These are phyloP conservation scores for Muscina levida DNA, from an alignment of 2,888 invertebrate species.

Conservation along the genomic window DNA sequence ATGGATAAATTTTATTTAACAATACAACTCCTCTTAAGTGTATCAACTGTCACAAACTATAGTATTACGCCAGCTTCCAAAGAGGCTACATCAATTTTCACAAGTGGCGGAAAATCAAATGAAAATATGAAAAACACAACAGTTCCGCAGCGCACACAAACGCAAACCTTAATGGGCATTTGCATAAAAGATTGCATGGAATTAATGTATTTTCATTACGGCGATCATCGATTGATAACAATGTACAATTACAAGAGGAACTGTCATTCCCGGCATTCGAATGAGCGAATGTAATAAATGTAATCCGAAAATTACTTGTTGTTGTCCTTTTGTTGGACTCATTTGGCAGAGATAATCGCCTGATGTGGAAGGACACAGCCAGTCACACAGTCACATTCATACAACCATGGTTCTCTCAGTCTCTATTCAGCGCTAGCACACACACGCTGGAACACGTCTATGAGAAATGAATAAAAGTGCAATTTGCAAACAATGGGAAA, in stretches of 20 bases:
- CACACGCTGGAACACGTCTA: not conserved
- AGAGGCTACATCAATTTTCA: not conserved
- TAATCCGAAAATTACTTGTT: not conserved
- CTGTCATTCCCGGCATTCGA: not conserved
- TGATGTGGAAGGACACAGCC: constrained; percentile 5
- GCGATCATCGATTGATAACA: constrained; percentile 12
- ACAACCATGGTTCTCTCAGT: not conserved
- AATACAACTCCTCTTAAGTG: too few species aligned
- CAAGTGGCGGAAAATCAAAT: not conserved
- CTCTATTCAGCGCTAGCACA: not conserved
- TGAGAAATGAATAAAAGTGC: constrained; percentile 7
- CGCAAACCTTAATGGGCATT: not conserved
- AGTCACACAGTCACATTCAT: not conserved
- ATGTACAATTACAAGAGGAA: constrained; percentile 1
- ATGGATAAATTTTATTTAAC: too few species aligned
- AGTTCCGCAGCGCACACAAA: not conserved
- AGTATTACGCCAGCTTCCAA: too few species aligned
- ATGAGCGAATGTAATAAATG: not conserved
- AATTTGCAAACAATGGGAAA: constrained; percentile 24
- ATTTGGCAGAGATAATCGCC: not conserved
- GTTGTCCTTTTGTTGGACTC: not conserved
- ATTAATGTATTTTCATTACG: not conserved
- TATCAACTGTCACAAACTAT: too few species aligned
- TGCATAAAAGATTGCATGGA: not conserved
- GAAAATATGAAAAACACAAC: not conserved